Evolutionary conservation across 2,888 invertebrate species (phyloP).

Genomic region (Pseudoips prasinana): DNA sequence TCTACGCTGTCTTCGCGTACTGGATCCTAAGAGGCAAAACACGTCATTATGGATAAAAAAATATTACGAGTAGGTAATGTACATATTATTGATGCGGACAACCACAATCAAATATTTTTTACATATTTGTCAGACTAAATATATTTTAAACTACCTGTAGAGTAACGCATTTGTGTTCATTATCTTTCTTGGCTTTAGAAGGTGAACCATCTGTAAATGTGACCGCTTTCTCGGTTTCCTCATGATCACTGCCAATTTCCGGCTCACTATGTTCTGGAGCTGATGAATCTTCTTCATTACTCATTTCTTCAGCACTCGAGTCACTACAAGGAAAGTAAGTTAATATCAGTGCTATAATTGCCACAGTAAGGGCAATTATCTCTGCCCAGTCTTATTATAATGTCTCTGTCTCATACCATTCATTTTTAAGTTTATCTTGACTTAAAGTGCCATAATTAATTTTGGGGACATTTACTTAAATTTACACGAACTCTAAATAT

Average conservation of each 20-base stretch:
- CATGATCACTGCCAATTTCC: conserved; percentile 45
- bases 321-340: conserved; percentile 57
- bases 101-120: no score
- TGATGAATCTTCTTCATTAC: conserved; percentile 67
- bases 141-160: conserved; percentile 61
- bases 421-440: no score
- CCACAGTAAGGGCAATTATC: no score
- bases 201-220: conserved; percentile 50
- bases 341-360: no score
- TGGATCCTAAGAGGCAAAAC: conserved; percentile 53
- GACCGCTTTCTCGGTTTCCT: conserved; percentile 54
- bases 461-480: no score
- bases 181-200: conserved; percentile 43
- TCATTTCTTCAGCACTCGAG: conserved; percentile 67
- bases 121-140: no score
- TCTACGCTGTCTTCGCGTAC: conserved; percentile 74
- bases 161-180: conserved; percentile 61
- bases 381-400: no score
- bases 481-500: no score
- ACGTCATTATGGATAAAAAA: no score
- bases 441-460: no score
- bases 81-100: no score
- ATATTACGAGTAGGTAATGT: background rate
- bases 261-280: conserved; percentile 63
- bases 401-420: no score